phyloP scores from a whole-genome alignment of 2,797 vertebrate genomes.

The Rhinophrynus dorsalis region DNA sequence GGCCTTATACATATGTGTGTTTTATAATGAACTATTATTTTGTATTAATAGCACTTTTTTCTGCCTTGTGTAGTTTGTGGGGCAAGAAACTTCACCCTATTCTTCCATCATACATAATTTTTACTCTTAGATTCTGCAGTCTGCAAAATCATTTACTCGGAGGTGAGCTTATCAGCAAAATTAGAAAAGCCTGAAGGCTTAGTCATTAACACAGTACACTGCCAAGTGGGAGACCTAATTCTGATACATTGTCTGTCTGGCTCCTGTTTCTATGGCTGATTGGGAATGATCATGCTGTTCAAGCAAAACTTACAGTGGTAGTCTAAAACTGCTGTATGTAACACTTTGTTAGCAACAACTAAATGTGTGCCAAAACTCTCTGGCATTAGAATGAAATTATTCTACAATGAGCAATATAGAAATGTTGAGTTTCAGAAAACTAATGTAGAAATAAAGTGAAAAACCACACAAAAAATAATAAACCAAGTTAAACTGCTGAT shows the following conservation, averaged over 20 bases:
- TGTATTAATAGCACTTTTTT: no score
- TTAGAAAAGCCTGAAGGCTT: slow-evolving; percentile 44
- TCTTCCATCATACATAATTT: no score
- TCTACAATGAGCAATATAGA: slow-evolving; percentile 4
- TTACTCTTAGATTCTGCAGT: slow-evolving; percentile 4
- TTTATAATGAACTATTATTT: no score
- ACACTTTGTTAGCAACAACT: slow-evolving; percentile 25
- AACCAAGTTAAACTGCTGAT: no score
- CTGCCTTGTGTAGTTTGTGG: no score
- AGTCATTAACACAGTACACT: slow-evolving; percentile 46
- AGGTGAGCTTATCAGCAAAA: slow-evolving; percentile 46
- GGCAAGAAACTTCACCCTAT: no score
- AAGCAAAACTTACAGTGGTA: slow-evolving; percentile 29
- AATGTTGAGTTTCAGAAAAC: no score
- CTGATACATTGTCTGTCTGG: slow-evolving; percentile 48
- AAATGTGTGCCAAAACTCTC: slow-evolving; percentile 25
- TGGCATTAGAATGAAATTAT: not conserved
- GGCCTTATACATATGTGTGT: no score
- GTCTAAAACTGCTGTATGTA: slow-evolving; percentile 32
- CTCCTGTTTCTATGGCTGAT: slow-evolving; percentile 36
- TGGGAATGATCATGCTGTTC: slow-evolving; percentile 46
- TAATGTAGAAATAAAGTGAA: no score
- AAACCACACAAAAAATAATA: no score
- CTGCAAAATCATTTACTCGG: slow-evolving; percentile 29
- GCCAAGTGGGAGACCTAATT: slow-evolving; percentile 47